Base-by-base conservation (phyloP, 2,888 invertebrate genomes). In the Lithosia quadra region DNA sequence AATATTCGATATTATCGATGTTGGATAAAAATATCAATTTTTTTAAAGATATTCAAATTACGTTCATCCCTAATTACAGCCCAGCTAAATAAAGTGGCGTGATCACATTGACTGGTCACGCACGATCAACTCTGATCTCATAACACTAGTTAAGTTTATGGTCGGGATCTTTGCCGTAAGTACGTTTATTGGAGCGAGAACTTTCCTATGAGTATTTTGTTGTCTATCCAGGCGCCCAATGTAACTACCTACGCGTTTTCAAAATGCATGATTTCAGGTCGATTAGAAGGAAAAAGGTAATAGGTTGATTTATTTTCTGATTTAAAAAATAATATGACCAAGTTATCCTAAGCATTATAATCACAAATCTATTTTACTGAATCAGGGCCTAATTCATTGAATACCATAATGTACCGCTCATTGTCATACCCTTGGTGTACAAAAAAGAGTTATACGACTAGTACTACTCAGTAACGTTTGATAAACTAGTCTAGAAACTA, bases 71-170 rank as follows among this genome's bases (percentile, higher is more conserved):
- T 49, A 49, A 49, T 49, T 84, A 82, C 84, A 82, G 81, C 75
- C 76, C 73, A 78, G 72, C 77, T 70, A 84, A 84, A 88, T 88
- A 79, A 74, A 80, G 72, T 82, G 70, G 84, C 85, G 81, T 85
- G 86, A 84, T 87, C 80, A 77, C 66, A 57, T 61, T 43, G 28
- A 78, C 63, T 68, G 77, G 80, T 78, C 83, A 84, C 78, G 80
- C 76, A 75, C 74, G 72, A 75, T 73, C 70, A 68, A 76, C 73
- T 72, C 70, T 78, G 79, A 72, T 72, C 61, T 69, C 70, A 64
- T 72, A 77, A 18, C 75, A 70, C 11, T 15, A 68, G 72, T 76
- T 59, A 39, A 63, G 33, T 72, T 72, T 69, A 77, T 68, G 73
- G 68, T 69, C 72, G 63, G 62, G 69, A 75, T 73, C 75, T 78